A percentile compares a stretch with the other conserved stretches of the same genome.
Conservation (phyloP, 2,888 invertebrate species). For the Halictus ligatus region DNA sequence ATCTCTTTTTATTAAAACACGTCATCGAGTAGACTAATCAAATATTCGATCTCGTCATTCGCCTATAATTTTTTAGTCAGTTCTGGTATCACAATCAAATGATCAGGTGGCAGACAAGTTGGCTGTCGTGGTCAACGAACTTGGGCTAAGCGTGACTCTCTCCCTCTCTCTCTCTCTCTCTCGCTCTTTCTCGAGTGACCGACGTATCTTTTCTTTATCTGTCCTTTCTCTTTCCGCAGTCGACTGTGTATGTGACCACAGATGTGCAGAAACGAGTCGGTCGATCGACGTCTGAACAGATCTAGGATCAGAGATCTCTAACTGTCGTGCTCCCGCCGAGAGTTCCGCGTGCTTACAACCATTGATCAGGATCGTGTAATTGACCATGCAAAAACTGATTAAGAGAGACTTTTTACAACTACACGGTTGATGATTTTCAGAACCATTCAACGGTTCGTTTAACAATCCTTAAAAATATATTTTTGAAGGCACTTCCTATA, state of each 20-base stretch:
- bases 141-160: constrained; percentile 39
- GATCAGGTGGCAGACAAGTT: constrained; percentile 43
- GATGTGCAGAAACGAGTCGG: neutral
- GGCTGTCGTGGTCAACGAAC: constrained; percentile 48
- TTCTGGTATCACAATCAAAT: constrained; percentile 66
- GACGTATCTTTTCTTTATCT: constrained; percentile 59
- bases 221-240: constrained; percentile 49
- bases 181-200: constrained; percentile 34
- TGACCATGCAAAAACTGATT: neutral
- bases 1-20: constrained; percentile 62
- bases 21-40: constrained; percentile 69
- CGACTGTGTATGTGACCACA: neutral
- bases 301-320: constrained; percentile 25
- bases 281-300: constrained; percentile 4
- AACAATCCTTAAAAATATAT: neutral
- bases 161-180: constrained; percentile 13
- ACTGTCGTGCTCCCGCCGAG: constrained; percentile 17
- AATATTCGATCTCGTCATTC: constrained; percentile 60
- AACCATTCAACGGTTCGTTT: too few relatives aligned
- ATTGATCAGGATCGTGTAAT: neutral
- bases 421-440: too few relatives aligned
- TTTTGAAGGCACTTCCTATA: neutral
- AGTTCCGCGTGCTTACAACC: constrained; percentile 13
- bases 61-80: constrained; percentile 12
- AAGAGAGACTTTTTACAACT: neutral